Conservation (phyloP, 2,888 invertebrate genomes). For the Tigriopus californicus region DNA sequence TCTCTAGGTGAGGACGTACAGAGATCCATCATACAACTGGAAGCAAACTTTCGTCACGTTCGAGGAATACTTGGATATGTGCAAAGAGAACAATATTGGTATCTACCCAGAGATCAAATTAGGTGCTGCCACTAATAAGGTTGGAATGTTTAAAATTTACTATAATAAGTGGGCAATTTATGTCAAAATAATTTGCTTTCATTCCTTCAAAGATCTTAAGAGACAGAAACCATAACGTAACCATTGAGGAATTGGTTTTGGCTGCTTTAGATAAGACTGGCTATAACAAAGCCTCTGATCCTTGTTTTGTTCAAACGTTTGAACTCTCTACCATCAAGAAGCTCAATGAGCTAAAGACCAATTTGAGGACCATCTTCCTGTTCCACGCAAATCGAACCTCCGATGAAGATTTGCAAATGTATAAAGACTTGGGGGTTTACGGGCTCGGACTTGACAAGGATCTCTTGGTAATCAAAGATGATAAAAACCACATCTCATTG, state of each 20-base stretch:
- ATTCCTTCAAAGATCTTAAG: not conserved
- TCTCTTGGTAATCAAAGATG: not conserved
- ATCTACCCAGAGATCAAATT: constrained; percentile 12
- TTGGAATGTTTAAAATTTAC: not conserved
- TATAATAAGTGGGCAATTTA: no score
- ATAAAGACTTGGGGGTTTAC: not conserved
- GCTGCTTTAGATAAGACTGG: not conserved
- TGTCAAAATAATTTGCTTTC: no score
- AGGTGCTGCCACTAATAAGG: constrained; percentile 10
- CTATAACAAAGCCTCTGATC: not conserved
- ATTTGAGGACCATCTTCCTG: not conserved
- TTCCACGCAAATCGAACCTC: not conserved
- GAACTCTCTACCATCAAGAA: not conserved
- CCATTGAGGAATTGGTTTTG: constrained; percentile 1
- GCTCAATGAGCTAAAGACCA: not conserved
- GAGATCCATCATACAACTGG: constrained; percentile 4
- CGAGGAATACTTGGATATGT: constrained; percentile 3
- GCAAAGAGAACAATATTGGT: not conserved
- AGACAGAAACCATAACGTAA: not conserved
- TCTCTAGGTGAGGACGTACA: not conserved
- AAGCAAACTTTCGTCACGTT: constrained; percentile 1
- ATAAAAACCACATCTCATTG: not conserved
- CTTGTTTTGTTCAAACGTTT: constrained; percentile 1
- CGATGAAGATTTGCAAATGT: not conserved
- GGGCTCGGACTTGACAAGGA: not conserved